Evolutionary conservation across 2,797 vertebrate species (phyloP), one percentile per base, ranked within the genome.

Genomic region (Coccyzus lansbergi): DNA sequence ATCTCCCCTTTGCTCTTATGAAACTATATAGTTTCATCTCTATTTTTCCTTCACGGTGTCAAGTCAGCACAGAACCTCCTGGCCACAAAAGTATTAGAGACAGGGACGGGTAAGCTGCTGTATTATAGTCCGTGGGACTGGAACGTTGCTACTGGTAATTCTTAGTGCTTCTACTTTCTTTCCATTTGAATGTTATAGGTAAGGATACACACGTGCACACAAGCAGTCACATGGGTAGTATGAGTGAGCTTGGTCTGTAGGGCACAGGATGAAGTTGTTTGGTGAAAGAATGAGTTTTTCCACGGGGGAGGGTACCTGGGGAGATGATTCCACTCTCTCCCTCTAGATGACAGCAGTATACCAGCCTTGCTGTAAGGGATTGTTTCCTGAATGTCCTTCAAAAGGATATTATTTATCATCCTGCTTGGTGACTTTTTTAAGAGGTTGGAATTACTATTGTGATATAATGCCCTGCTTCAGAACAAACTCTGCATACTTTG

Each of bases 261-360:
- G 59, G 18, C 12, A 40, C 38, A 46, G 68, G 58, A 20, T 88
- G 53, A 56, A 74, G 20, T 24, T 60, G 40, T 46, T 4, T 2
- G 48, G 28, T 51, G 51, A 21, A 42, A 38, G 42, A 71, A 19
- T 10, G 5, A 36, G 9, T 18, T 9, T 38, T 88, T 78, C 51
- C 33, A 8, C 3, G n/a, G 4, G 68, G 46, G 38, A 29, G 9
- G 56, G 49, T n/a, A 71, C 52, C 60, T 38, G 62, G 36, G 40
- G 33, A 86, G 44, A 19, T 55, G 72, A 59, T 95, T 93, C 90
- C 55, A 33, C 28, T 46, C 33, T 90, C 69, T 91, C 59, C 96
- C 96, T 93, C 83, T 96, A 96, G 94, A 44, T 92, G 96, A 59
- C 96, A 91, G 95, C 95, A 96, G 65, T 93, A 82, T 77, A 55